These are phyloP conservation scores for Oreortyx pictus DNA, from an alignment of 2,797 vertebrate species.

Conservation along the genomic window DNA sequence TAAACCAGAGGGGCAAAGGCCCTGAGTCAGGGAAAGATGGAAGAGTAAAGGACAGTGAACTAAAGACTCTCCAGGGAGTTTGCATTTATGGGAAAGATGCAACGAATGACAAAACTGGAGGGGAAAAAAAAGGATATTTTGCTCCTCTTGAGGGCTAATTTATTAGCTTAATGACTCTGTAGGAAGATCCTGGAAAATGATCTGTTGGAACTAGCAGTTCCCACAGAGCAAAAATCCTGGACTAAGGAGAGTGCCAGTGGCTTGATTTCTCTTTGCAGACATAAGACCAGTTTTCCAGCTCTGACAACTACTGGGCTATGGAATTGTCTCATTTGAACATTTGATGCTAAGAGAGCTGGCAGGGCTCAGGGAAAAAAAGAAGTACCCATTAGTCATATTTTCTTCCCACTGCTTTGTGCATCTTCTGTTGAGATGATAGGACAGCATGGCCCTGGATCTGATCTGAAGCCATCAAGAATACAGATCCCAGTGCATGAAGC, in stretches of 20 bases:
- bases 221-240: neutral
- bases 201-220: neutral
- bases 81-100: neutral
- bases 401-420: neutral
- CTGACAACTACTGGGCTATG: neutral
- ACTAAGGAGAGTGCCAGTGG: neutral
- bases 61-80: neutral
- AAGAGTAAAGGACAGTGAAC: neutral
- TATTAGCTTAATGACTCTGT: neutral
- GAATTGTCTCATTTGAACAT: neutral
- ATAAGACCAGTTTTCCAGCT: neutral
- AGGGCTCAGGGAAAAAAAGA: neutral
- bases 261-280: neutral
- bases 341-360: neutral
- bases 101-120: neutral
- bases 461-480: neutral
- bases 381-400: neutral
- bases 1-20: neutral
- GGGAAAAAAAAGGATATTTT: neutral
- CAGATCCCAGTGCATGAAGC: neutral
- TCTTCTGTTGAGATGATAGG: neutral
- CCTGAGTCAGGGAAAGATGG: neutral
- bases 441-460: neutral
- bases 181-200: neutral
- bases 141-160: neutral